Conservation (phyloP, 2,888 invertebrate genomes). For the Drosophila hamatofila region DNA sequence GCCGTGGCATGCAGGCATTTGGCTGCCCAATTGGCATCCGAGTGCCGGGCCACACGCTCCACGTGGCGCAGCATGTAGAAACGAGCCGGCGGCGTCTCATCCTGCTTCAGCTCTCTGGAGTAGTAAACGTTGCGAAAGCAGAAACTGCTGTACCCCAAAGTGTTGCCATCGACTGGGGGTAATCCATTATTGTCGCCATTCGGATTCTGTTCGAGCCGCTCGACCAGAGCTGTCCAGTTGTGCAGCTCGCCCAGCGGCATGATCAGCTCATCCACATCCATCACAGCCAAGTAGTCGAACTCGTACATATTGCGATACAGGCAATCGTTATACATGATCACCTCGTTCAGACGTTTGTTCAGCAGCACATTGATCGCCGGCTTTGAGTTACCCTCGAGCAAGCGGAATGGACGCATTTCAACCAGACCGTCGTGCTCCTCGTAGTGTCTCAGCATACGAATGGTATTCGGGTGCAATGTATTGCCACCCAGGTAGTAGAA, state of each 20-base stretch:
- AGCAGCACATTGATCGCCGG: constrained; percentile 92
- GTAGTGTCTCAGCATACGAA: constrained; percentile 89
- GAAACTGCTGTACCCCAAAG: too few species aligned
- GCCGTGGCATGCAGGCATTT: constrained; percentile 97
- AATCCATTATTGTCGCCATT: not conserved
- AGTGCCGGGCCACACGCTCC: constrained; percentile 93
- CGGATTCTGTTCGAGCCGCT: constrained; percentile 85
- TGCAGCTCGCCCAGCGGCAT: constrained; percentile 87
- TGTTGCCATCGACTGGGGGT: constrained; percentile 77
- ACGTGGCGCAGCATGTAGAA: constrained; percentile 97
- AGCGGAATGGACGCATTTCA: constrained; percentile 89
- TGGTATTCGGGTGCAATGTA: constrained; percentile 92
- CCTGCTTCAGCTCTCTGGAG: constrained; percentile 91
- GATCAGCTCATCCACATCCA: constrained; percentile 97
- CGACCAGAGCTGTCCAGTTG: constrained; percentile 86
- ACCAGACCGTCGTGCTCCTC: constrained; percentile 86
- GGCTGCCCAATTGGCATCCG: constrained; percentile 93
- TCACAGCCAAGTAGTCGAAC: constrained; percentile 93
- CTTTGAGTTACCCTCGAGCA: constrained; percentile 88
- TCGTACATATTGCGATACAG: constrained; percentile 95
- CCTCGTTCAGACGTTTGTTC: constrained; percentile 94
- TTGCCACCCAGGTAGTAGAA: constrained; percentile 90
- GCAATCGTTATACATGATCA: constrained; percentile 97
- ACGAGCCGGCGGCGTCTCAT: constrained; percentile 90
- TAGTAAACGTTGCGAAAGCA: constrained; percentile 96